Evolutionary conservation across 2,113 vertebrate genomes (phyloP).

Genomic region (Campylomormyrus tamandua): DNA sequence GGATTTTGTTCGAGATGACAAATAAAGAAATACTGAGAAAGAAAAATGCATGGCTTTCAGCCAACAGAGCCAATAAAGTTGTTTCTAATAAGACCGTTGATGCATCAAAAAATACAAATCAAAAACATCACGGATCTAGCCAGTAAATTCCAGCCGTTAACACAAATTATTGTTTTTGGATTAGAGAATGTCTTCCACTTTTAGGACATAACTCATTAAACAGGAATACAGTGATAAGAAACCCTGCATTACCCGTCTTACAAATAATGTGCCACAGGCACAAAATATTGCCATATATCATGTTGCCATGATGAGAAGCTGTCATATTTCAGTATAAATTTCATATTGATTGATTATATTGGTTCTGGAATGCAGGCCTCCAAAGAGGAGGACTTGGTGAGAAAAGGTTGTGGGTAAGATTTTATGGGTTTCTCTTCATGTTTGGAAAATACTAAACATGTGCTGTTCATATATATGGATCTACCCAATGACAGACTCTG

Average conservation of each 20-base stretch:
- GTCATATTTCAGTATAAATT: neutral
- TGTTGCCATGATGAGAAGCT: neutral
- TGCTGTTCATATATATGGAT: neutral
- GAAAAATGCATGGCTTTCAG: neutral
- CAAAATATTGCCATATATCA: neutral
- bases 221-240: neutral
- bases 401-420: neutral
- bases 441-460: neutral
- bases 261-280: neutral
- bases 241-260: neutral
- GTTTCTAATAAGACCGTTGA: neutral
- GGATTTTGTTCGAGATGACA: neutral
- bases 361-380: neutral
- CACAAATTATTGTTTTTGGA: neutral
- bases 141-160: neutral
- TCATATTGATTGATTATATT: neutral
- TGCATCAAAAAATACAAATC: neutral
- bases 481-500: neutral
- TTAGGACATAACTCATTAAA: neutral
- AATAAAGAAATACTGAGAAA: neutral
- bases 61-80: neutral
- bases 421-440: neutral
- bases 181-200: neutral
- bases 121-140: neutral
- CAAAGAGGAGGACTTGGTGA: neutral